phyloP scores from a whole-genome alignment of 2,888 invertebrate genomes.

The Liodrosophila aerea region DNA sequence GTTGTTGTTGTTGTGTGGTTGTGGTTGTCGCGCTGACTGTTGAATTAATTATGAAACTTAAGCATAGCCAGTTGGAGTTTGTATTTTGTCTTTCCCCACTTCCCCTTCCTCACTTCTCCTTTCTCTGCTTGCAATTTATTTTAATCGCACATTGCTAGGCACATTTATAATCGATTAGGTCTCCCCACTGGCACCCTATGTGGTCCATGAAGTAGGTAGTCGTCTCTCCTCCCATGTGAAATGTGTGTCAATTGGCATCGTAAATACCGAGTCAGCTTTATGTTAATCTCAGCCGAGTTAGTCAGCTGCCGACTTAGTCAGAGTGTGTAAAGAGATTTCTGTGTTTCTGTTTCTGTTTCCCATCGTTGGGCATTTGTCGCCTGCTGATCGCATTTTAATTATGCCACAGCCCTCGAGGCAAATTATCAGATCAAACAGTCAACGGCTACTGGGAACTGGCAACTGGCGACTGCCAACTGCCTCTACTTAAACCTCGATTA shows the following conservation, averaged over 20 bases:
- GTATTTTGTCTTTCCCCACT: no score
- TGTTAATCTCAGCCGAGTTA: slow-evolving; percentile 50
- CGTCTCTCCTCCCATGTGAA: slow-evolving; percentile 11
- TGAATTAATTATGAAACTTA: slow-evolving; percentile 78
- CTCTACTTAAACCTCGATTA: slow-evolving; percentile 1
- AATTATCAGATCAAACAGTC: slow-evolving; percentile 29
- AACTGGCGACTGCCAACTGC: no score
- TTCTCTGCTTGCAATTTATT: slow-evolving; percentile 71
- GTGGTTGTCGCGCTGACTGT: slow-evolving; percentile 23
- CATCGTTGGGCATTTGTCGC: slow-evolving; percentile 30
- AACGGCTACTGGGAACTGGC: slow-evolving; percentile 37
- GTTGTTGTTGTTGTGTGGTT: slow-evolving; percentile 22
- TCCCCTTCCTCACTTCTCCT: no score
- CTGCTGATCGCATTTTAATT: slow-evolving; percentile 71
- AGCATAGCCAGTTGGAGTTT: slow-evolving; percentile 52
- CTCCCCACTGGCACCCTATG: slow-evolving; percentile 23
- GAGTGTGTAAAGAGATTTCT: slow-evolving; percentile 3
- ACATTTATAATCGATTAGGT: slow-evolving; percentile 78
- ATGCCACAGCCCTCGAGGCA: slow-evolving; percentile 40
- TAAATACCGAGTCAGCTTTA: slow-evolving; percentile 45
- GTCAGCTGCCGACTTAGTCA: slow-evolving; percentile 37
- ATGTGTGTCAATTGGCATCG: slow-evolving; percentile 65
- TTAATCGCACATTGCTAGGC: slow-evolving; percentile 76
- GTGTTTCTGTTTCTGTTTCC: slow-evolving; percentile 1
- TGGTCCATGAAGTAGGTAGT: slow-evolving; percentile 7